phyloP scores from a whole-genome alignment of 2,888 invertebrate genomes.

The Drosophila anceps region DNA sequence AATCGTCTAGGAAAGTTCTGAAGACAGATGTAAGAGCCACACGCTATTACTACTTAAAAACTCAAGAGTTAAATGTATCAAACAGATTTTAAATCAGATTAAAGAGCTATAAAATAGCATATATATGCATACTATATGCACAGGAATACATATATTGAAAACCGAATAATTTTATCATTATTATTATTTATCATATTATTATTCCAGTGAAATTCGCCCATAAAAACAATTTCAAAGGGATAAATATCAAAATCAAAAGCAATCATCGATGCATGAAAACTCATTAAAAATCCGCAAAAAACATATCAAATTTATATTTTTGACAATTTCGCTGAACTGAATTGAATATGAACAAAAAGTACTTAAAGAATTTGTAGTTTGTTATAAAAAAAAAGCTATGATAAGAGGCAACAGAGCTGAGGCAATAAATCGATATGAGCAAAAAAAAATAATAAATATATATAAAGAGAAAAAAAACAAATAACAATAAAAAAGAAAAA shows the following conservation, averaged over 20 bases:
- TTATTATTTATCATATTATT: too few relatives aligned
- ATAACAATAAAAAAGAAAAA: slow-evolving; percentile 5
- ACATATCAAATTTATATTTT: background rate
- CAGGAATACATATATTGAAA: too few relatives aligned
- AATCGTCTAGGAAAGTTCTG: too few relatives aligned
- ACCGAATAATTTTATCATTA: too few relatives aligned
- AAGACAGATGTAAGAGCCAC: too few relatives aligned
- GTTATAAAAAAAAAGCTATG: background rate
- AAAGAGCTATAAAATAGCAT: too few relatives aligned
- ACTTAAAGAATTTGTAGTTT: background rate
- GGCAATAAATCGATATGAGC: slow-evolving; percentile 10
- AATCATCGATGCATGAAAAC: background rate
- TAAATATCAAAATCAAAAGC: background rate
- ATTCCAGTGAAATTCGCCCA: too few relatives aligned
- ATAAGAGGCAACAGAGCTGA: background rate
- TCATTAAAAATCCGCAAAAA: background rate
- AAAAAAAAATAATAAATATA: slow-evolving; percentile 15
- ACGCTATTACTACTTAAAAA: too few relatives aligned
- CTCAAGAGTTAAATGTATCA: too few relatives aligned
- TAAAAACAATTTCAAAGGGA: too few relatives aligned
- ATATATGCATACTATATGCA: too few relatives aligned
- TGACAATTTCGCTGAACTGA: background rate
- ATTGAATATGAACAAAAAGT: background rate
- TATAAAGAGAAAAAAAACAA: background rate
- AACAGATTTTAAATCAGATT: too few relatives aligned